Evolutionary conservation across 37 sponge, comb jelly and placozoan species (phyloP).

Genomic region (Petrosia ficiformis): DNA sequence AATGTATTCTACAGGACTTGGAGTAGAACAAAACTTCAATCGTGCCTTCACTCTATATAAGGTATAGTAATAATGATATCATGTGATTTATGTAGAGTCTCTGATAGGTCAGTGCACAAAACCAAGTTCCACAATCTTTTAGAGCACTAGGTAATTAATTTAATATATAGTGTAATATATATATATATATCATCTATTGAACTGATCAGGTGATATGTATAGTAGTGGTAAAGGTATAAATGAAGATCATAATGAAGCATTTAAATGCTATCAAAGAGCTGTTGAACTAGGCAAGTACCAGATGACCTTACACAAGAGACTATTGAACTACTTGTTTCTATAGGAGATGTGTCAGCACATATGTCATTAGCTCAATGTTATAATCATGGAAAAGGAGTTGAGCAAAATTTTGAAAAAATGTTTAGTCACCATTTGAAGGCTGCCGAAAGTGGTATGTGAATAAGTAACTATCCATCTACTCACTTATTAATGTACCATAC

Average conservation of each 20-base stretch:
- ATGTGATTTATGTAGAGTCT: neutral
- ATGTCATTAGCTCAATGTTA: constrained; percentile 80
- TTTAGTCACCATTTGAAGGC: constrained; percentile 62
- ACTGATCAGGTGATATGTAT: constrained; percentile 57
- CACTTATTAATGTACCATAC: neutral
- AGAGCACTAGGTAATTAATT: constrained; percentile 68
- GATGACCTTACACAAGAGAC: neutral
- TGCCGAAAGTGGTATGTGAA: constrained; percentile 48
- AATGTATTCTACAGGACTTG: constrained; percentile 73
- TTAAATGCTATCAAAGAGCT: constrained; percentile 54
- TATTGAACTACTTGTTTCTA: neutral
- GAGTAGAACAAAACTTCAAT: constrained; percentile 70
- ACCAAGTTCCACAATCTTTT: constrained; percentile 70
- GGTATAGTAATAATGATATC: constrained; percentile 17
- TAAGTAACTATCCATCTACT: too few relatives aligned
- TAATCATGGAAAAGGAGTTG: constrained; percentile 72
- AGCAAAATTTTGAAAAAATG: constrained; percentile 49
- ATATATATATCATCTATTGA: neutral
- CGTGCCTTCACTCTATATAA: constrained; percentile 71
- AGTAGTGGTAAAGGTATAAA: constrained; percentile 60
- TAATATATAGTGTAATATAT: neutral
- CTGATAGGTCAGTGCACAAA: constrained; percentile 70
- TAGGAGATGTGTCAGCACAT: constrained; percentile 66
- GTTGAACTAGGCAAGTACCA: constrained; percentile 48
- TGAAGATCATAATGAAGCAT: constrained; percentile 53